Percentiles rank a stretch among this genome's conserved stretches.
These are phyloP conservation scores for Anoncus sp. DNA, from an alignment of 2,888 invertebrate species.

Conservation along the genomic window DNA sequence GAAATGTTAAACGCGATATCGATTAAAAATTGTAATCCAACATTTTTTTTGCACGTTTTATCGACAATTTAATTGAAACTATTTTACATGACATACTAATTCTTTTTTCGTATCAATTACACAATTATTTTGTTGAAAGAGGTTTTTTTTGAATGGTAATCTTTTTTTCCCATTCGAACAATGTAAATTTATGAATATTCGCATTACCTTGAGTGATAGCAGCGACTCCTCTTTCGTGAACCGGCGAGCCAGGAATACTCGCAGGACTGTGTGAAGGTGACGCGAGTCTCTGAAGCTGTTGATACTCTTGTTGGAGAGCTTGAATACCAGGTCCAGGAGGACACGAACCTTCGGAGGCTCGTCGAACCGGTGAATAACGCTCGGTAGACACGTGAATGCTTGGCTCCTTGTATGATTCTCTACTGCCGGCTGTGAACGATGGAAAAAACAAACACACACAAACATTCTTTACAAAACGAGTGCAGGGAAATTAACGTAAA, in stretches of 20 bases:
- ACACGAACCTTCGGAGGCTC: conserved; percentile 93
- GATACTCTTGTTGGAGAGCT: conserved; percentile 91
- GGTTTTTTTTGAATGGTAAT: no score
- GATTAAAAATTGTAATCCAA: no score
- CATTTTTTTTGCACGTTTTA: no score
- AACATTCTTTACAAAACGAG: neutral
- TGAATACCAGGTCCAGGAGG: conserved; percentile 86
- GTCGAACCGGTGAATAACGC: conserved; percentile 95
- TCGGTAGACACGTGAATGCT: conserved; percentile 85
- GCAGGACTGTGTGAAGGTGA: conserved; percentile 82
- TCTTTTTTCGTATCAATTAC: no score
- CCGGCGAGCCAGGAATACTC: conserved; percentile 81
- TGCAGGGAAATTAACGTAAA: conserved; percentile 35
- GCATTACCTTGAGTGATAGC: conserved; percentile 85
- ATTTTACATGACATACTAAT: no score
- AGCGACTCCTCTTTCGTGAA: conserved; percentile 83
- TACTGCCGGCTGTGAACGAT: conserved; percentile 79
- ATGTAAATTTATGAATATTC: no score
- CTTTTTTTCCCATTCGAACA: no score
- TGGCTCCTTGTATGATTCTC: conserved; percentile 86
- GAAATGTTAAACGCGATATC: no score
- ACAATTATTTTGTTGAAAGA: no score
- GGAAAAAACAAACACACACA: conserved; percentile 32
- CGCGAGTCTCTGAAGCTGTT: conserved; percentile 88
- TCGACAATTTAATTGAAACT: no score